Conservation (phyloP, 2,888 invertebrate genomes). For the Drosophila colorata region DNA sequence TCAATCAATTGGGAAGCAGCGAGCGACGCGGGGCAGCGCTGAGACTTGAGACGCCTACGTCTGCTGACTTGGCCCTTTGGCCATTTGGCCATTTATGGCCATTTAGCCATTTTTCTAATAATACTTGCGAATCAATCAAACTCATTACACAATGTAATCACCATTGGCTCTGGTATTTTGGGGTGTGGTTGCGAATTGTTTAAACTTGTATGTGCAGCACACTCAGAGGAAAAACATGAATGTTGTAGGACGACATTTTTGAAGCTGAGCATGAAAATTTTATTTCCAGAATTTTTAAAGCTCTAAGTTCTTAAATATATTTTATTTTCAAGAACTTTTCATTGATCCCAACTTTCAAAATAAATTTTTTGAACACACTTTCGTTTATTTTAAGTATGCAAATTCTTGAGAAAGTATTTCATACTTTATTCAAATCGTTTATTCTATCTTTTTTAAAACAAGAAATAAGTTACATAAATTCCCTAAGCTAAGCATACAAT, state of each 20-base stretch:
- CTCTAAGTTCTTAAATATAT: too few species aligned
- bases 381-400: background rate
- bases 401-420: background rate
- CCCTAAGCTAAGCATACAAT: too few species aligned
- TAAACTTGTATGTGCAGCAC: conserved; percentile 14
- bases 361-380: background rate
- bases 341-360: background rate
- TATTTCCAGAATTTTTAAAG: background rate
- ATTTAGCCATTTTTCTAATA: conserved; percentile 37
- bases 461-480: too few species aligned
- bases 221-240: background rate
- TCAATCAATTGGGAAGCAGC: conserved; percentile 8
- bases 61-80: background rate
- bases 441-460: too few species aligned
- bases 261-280: too few species aligned
- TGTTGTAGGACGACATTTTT: too few species aligned
- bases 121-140: conserved; percentile 63
- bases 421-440: too few species aligned
- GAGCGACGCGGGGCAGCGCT: background rate
- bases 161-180: conserved; percentile 38
- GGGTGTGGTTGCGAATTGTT: conserved; percentile 55
- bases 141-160: conserved; percentile 68
- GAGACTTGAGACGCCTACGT: background rate
- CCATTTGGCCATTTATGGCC: conserved; percentile 2
- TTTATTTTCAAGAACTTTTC: too few species aligned